Conservation (phyloP, 2,888 invertebrate species). For the Caenorhabditis parvicauda region DNA sequence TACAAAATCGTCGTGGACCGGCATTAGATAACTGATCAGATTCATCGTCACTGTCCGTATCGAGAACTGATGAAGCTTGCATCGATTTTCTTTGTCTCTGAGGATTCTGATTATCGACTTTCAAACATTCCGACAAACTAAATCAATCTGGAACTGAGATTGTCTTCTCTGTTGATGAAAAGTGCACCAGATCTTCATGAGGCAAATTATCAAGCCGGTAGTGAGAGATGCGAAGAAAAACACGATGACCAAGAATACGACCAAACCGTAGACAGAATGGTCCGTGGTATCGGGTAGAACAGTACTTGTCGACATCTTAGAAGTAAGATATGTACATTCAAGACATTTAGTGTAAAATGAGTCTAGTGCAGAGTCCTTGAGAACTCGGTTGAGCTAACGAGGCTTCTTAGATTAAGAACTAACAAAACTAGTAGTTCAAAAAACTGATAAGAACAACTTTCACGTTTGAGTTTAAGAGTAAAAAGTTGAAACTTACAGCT, state of each 20-base stretch:
- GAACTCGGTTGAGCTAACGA: no score
- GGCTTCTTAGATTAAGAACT: no score
- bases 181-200: constrained; percentile 49
- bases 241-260: constrained; percentile 45
- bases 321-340: no score
- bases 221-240: constrained; percentile 46
- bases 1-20: constrained; percentile 31
- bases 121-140: background rate
- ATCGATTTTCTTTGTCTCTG: constrained; percentile 1
- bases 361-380: no score
- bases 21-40: constrained; percentile 22
- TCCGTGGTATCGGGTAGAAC: constrained; percentile 26
- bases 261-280: constrained; percentile 34
- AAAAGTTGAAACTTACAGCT: no score
- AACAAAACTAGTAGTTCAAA: no score
- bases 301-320: constrained; percentile 34
- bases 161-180: constrained; percentile 29
- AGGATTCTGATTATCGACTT: background rate
- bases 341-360: no score
- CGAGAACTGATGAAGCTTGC: constrained; percentile 22
- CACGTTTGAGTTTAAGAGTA: no score
- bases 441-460: no score
- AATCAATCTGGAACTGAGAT: constrained; percentile 12
- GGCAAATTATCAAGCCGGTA: constrained; percentile 45
- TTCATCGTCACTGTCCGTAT: constrained; percentile 39